These are phyloP conservation scores for Bombycilla garrulus DNA, from an alignment of 2,113 vertebrate genomes.

Conservation along the genomic window DNA sequence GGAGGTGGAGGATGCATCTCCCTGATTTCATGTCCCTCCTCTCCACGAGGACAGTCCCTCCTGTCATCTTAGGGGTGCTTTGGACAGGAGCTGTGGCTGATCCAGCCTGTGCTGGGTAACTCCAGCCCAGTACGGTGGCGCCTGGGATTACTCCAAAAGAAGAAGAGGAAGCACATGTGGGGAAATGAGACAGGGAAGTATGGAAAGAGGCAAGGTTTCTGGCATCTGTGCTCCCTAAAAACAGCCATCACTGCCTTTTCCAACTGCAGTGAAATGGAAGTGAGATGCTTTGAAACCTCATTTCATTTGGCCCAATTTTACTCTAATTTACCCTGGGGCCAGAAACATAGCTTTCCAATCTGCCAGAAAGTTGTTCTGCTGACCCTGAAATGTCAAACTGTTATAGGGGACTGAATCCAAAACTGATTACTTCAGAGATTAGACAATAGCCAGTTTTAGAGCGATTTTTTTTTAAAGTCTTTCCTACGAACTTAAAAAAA, in stretches of 20 bases:
- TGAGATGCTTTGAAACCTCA: slow-evolving; percentile 15
- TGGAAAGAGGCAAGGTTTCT: background rate
- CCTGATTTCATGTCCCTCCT: background rate
- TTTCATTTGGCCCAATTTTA: slow-evolving; percentile 61
- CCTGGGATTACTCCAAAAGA: background rate
- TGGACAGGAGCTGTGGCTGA: background rate
- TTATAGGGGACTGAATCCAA: slow-evolving; percentile 52
- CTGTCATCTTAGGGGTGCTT: background rate
- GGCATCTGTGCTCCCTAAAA: background rate
- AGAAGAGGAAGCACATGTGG: background rate
- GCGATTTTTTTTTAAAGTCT: background rate
- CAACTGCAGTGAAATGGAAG: slow-evolving; percentile 36
- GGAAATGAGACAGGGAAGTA: background rate
- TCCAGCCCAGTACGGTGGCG: fast-evolving
- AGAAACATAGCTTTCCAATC: slow-evolving; percentile 62
- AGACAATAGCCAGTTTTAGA: slow-evolving; percentile 47
- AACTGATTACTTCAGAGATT: slow-evolving; percentile 67
- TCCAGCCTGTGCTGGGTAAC: background rate
- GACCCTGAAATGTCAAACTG: slow-evolving; percentile 71
- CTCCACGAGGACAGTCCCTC: background rate
- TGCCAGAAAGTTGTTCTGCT: slow-evolving; percentile 62
- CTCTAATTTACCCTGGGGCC: slow-evolving; percentile 45
- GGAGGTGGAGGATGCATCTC: fast-evolving
- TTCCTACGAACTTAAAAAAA: background rate
- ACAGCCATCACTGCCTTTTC: background rate